Evolutionary conservation across 30 jellyfish, hydroid and myxozoan species (phyloP), one percentile per base, ranked within the genome.

Genomic region (Pelagia noctiluca): DNA sequence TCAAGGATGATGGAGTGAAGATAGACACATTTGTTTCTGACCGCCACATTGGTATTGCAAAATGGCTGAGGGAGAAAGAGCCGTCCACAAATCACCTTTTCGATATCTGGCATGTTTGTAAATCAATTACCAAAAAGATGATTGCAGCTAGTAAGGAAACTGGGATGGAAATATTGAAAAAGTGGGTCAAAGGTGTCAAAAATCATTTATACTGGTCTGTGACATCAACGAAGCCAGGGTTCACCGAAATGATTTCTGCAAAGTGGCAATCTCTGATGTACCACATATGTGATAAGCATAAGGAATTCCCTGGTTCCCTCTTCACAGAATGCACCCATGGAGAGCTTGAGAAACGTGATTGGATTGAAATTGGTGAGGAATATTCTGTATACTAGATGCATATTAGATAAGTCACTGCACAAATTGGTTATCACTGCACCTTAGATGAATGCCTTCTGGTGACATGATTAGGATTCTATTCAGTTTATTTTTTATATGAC

Each of bases 191-290:
- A 35, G 78, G 78, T 7, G 34, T 65, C 54, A 65, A 53, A 53
- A n/a, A 53, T 50, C 78, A 65, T 65, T 65, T 65, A 21, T 65
- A 65, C 78, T 65, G 78, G 78, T 65, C 53, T 65, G 37, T 65
- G 24, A 22, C 34, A 65, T 65, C 78, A 65, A 65, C 78, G 34
- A 31, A 53, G 78, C 42, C 28, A 25, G 78, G 78, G 23, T 1
- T 65, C 34, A 53, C 53, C 12, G 52, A 21, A 3, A 25, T 65
- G 37, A 65, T 65, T 0, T 30, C 34, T 28, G 61, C 78, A 31
- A 65, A 65, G n/a, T 65, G 78, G 78, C 24, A 31, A 65, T 65
- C 61, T 10, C 30, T 65, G 19, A 65, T 65, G 78, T 22, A 53
- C 30, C 78, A 65, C 34, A 53, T 65, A 28, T 50, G 53, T 28